Conservation (phyloP, 2,113 vertebrate species). For the Kobus ellipsiprymnus region DNA sequence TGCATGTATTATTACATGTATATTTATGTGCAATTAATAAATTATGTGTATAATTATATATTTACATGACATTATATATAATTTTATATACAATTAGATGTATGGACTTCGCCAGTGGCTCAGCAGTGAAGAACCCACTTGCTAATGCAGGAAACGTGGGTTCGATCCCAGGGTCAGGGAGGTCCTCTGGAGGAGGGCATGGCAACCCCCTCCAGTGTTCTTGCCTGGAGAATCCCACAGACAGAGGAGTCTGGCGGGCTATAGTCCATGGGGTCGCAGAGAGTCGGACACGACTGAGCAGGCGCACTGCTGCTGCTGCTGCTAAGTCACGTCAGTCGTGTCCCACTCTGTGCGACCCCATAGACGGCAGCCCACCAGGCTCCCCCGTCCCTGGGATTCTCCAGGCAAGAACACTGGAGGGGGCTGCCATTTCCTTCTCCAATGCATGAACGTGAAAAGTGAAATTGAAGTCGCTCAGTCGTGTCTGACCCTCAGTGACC, state of each 20-base stretch:
- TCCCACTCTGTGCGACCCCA: no score
- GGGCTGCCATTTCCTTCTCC: no score
- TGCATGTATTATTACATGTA: no score
- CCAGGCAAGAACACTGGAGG: no score
- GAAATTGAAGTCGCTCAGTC: no score
- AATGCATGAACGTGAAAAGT: no score
- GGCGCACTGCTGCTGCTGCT: background rate
- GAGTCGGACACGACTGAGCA: background rate
- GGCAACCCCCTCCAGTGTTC: background rate
- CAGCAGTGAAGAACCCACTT: background rate
- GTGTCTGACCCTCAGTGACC: no score
- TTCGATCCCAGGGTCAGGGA: fast-evolving
- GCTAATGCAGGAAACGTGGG: background rate
- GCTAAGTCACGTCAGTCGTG: no score
- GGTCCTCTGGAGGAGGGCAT: background rate
- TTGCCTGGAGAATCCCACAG: background rate
- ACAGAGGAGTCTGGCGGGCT: background rate
- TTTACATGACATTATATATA: background rate
- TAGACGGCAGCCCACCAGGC: no score
- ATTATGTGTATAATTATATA: background rate
- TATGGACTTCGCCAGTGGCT: background rate
- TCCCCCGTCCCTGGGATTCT: no score
- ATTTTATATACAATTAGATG: background rate
- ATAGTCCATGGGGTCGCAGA: background rate
- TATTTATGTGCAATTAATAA: background rate